A percentile compares a stretch with the other conserved stretches of the same genome.
These are phyloP conservation scores for Pollicipes pollicipes DNA, from an alignment of 1,140 invertebrate species.

Conservation along the genomic window DNA sequence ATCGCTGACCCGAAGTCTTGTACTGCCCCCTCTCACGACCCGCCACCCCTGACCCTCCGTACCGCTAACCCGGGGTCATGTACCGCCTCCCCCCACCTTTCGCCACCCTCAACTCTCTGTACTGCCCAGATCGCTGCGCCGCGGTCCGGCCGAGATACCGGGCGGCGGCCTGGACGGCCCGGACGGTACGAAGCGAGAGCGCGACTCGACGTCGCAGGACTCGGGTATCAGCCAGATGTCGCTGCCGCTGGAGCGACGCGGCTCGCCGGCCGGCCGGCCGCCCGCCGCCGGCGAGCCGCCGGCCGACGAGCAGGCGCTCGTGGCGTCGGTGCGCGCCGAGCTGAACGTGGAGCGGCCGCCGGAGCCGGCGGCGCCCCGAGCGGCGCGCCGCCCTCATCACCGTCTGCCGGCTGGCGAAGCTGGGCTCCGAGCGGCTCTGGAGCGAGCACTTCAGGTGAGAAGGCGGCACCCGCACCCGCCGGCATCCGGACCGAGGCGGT, in stretches of 20 bases:
- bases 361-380: slow-evolving; percentile 20
- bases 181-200: slow-evolving; percentile 23
- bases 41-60: too few species aligned
- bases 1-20: too few species aligned
- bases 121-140: slow-evolving; percentile 64
- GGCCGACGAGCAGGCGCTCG: neutral
- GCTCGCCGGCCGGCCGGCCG: too few species aligned
- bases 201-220: slow-evolving; percentile 67
- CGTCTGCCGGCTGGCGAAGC: slow-evolving; percentile 29
- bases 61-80: too few species aligned
- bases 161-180: slow-evolving; percentile 54
- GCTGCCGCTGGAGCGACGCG: slow-evolving; percentile 25
- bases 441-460: slow-evolving; percentile 36
- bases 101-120: too few species aligned
- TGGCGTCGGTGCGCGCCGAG: too few species aligned
- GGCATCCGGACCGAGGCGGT: too few species aligned
- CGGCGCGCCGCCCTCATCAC: slow-evolving; percentile 29
- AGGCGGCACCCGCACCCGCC: too few species aligned
- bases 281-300: too few species aligned
- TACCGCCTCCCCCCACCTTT: too few species aligned
- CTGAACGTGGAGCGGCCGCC: too few species aligned
- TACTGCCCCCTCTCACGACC: too few species aligned
- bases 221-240: slow-evolving; percentile 74
- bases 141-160: slow-evolving; percentile 83
- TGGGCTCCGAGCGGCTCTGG: slow-evolving; percentile 31